Evolutionary conservation across 2,888 invertebrate species (phyloP).

Genomic region (Cryptus armator): DNA sequence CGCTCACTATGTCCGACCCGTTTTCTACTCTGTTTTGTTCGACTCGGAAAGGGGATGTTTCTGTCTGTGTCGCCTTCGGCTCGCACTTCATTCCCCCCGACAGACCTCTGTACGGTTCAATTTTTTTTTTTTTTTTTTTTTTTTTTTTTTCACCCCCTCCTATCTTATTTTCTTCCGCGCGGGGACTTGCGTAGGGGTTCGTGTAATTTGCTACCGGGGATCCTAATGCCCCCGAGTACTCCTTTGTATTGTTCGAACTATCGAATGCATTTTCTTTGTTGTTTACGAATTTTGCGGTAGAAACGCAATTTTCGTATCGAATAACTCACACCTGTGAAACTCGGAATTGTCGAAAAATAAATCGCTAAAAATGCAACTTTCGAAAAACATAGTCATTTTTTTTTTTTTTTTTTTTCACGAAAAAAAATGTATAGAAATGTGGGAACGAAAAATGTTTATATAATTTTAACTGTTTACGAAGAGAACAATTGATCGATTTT

Average conservation of each 20-base stretch:
- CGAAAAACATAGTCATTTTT: too few relatives aligned
- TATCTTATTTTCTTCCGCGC: neutral
- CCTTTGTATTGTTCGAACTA: conserved; percentile 2
- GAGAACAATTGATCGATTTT: too few relatives aligned
- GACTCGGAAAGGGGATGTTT: conserved; percentile 11
- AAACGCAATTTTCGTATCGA: neutral
- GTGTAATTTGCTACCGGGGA: conserved; percentile 15
- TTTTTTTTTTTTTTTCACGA: neutral
- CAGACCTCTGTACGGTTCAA: neutral
- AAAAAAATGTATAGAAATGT: too few relatives aligned
- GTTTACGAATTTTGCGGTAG: neutral
- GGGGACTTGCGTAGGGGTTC: neutral
- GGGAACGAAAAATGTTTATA: too few relatives aligned
- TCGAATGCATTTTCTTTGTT: neutral
- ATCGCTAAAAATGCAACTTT: neutral
- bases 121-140: neutral
- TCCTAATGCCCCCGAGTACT: neutral
- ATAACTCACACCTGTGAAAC: neutral
- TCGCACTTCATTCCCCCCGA: neutral
- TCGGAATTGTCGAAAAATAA: neutral
- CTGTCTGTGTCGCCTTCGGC: neutral
- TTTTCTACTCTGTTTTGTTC: conserved; percentile 2
- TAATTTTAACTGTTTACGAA: too few relatives aligned
- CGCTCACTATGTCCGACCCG: neutral
- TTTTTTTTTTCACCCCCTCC: neutral